Evolutionary conservation across 2,888 invertebrate genomes (phyloP).

Genomic region (Drosophila nigricruria): DNA sequence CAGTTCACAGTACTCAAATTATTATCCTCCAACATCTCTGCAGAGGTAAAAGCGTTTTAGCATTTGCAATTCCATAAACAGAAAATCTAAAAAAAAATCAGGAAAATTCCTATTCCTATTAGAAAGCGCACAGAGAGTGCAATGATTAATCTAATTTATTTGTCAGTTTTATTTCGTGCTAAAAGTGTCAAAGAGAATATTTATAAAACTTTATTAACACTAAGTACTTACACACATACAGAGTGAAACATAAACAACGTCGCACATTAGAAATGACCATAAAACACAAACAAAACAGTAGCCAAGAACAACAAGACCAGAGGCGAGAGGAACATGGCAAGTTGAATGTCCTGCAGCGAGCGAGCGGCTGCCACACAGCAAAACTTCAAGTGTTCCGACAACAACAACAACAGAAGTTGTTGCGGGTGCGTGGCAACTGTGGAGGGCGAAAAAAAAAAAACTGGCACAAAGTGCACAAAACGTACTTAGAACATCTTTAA

Average conservation of each 20-base stretch:
- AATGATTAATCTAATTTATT: slow-evolving; percentile 82
- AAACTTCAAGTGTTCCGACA: slow-evolving; percentile 68
- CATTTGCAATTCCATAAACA: slow-evolving; percentile 12
- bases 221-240: slow-evolving; percentile 63
- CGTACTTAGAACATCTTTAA: slow-evolving; percentile 77
- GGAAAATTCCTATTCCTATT: slow-evolving; percentile 67
- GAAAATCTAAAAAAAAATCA: slow-evolving; percentile 63
- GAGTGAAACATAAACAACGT: slow-evolving; percentile 1
- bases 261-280: slow-evolving; percentile 77
- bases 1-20: slow-evolving; percentile 33
- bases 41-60: slow-evolving; percentile 24
- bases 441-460: slow-evolving; percentile 32
- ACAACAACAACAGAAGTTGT: slow-evolving; percentile 15
- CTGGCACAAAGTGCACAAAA: slow-evolving; percentile 70
- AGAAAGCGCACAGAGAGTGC: slow-evolving; percentile 71
- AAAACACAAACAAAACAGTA: slow-evolving; percentile 78
- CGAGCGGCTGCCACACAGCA: slow-evolving; percentile 51
- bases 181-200: slow-evolving; percentile 82
- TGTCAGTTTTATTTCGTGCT: slow-evolving; percentile 81
- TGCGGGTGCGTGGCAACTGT: slow-evolving; percentile 7
- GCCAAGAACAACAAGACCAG: slow-evolving; percentile 67
- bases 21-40: slow-evolving; percentile 19
- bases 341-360: slow-evolving; percentile 70
- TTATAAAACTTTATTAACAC: slow-evolving; percentile 81
- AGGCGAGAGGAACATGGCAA: slow-evolving; percentile 39